Base-by-base conservation (phyloP, 2,888 invertebrate genomes). In the Serrognathus titanus region DNA sequence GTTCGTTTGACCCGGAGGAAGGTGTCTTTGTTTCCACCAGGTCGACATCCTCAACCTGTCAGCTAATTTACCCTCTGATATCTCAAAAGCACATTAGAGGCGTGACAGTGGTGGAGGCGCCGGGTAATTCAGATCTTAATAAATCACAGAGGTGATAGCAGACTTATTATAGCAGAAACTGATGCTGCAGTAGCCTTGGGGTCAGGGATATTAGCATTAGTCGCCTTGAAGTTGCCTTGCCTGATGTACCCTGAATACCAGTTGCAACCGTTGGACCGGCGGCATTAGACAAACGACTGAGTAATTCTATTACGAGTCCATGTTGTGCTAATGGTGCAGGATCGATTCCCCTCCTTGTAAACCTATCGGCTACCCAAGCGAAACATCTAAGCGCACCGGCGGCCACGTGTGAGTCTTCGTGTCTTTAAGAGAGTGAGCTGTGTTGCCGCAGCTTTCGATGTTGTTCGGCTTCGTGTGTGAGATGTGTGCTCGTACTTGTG, bases 351-450 rank as follows among this genome's bases (percentile, higher is more conserved):
- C 95, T 87, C 11, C 98, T 83, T 6, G 97, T 97, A 77, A 97
- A 99, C 54, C 98, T 85, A 77, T 99, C 98, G 0, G 98, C 97
- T 51, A 99, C 86, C 1, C 98, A 97, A 0, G 98, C 98, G 80
- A 99, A 99, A 78, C 98, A 99, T 62, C 97, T 87, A 58, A 99
- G 81, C 24, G 98, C 97, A 11, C 97, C 97, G 79, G 98, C 98
- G 0, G 97, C 92, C 55, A 96, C 96, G 73, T 94, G 91, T 45
- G 88, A 85, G 79, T 97, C 97, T 71, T 92, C 90, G 79, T 97
- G 96, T 65, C 93, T n/a, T 87, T 60, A 97, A 80, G 69, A 97
- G 80, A 16, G 91, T 87, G 60, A 3, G 16, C 16, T 16, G 2
- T 10, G 49, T 48, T 40, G 31, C 16, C 45, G 20, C 45, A 48